These are phyloP conservation scores for Bufo bufo DNA, from an alignment of 2,113 vertebrate genomes.

Conservation along the genomic window DNA sequence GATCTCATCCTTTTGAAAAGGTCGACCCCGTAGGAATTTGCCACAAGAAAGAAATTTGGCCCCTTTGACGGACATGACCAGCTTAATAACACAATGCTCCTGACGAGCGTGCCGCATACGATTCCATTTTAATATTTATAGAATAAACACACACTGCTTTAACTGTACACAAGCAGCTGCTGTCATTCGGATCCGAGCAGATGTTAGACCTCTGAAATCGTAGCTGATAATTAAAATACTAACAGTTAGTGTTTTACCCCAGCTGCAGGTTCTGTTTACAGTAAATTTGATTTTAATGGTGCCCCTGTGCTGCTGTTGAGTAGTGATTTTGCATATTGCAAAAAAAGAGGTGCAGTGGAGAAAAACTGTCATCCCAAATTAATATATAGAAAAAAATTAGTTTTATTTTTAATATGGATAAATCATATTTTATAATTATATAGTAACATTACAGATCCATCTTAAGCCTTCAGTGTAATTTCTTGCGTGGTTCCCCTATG, in stretches of 20 bases:
- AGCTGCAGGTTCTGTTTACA: slow-evolving; percentile 81
- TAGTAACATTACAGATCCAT: not conserved
- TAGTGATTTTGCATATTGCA: slow-evolving; percentile 72
- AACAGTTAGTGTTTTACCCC: slow-evolving; percentile 79
- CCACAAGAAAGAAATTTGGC: slow-evolving; percentile 60
- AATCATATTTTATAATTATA: not conserved
- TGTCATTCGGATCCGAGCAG: slow-evolving; percentile 76
- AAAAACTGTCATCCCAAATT: not conserved
- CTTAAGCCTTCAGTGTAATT: not conserved
- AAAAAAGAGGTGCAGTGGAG: slow-evolving; percentile 63
- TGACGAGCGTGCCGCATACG: slow-evolving; percentile 57
- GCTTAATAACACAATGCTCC: slow-evolving; percentile 54
- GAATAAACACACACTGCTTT: slow-evolving; percentile 70
- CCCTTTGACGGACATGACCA: slow-evolving; percentile 60
- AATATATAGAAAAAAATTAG: not conserved
- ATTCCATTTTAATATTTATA: slow-evolving; percentile 68
- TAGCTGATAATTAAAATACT: slow-evolving; percentile 81
- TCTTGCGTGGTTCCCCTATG: not conserved
- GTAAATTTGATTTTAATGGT: slow-evolving; percentile 81
- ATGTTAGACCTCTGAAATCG: slow-evolving; percentile 79
- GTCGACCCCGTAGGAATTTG: slow-evolving; percentile 63
- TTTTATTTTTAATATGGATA: not conserved
- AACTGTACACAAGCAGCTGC: slow-evolving; percentile 74
- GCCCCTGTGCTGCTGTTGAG: slow-evolving; percentile 73
- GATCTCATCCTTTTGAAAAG: slow-evolving; percentile 67